phyloP scores from a whole-genome alignment of 2,797 vertebrate species.

The Phalloptychus januarius region DNA sequence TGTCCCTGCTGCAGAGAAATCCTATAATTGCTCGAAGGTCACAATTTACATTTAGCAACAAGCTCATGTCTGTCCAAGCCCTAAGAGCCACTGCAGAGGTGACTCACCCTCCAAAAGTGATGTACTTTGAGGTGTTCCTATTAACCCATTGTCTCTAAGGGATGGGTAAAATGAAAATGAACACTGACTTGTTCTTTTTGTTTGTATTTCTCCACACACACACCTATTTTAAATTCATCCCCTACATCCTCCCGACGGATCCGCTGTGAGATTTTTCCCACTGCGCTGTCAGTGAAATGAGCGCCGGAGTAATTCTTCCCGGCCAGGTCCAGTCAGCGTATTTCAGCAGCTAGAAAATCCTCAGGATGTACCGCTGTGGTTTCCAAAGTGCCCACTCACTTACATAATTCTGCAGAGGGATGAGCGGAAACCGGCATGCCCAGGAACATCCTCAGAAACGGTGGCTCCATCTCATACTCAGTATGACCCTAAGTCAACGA shows the following conservation, averaged over 20 bases:
- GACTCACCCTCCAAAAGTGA: conserved; percentile 60
- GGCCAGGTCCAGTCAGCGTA: conserved; percentile 30
- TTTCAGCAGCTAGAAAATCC: conserved; percentile 33
- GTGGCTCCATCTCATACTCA: conserved; percentile 49
- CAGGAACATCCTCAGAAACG: conserved; percentile 47
- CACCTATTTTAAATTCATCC: neutral
- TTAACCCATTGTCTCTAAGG: conserved; percentile 66
- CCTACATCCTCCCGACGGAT: conserved; percentile 11
- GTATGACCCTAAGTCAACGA: conserved; percentile 61
- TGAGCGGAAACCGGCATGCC: neutral
- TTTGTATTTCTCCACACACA: conserved; percentile 7
- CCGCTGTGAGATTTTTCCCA: neutral
- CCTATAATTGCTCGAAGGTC: conserved; percentile 37
- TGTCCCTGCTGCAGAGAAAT: conserved; percentile 21
- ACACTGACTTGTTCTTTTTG: conserved; percentile 13
- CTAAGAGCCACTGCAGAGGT: conserved; percentile 63
- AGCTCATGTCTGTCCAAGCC: conserved; percentile 24
- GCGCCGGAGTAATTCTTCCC: conserved; percentile 12
- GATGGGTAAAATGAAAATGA: conserved; percentile 18
- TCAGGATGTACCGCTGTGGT: conserved; percentile 37
- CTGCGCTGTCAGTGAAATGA: conserved; percentile 15
- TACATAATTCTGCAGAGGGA: conserved; percentile 17
- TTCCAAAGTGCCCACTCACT: conserved; percentile 6
- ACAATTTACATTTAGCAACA: conserved; percentile 50
- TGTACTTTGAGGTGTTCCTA: conserved; percentile 66